These are phyloP conservation scores for Lepidocyrtoides sp. DNA, from an alignment of 2,888 invertebrate species.

Conservation along the genomic window DNA sequence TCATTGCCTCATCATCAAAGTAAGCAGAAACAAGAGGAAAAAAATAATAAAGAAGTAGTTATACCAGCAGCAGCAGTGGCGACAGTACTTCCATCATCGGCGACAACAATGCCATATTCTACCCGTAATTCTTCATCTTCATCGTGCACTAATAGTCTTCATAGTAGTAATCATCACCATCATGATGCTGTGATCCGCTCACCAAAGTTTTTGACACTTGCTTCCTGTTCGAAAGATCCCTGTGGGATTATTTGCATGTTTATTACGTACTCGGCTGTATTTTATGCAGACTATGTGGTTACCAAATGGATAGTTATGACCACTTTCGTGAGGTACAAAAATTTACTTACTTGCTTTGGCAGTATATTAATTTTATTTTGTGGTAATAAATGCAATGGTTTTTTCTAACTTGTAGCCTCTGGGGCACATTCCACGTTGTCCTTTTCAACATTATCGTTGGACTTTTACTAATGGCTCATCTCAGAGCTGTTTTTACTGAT, in stretches of 20 bases:
- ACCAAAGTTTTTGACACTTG: slow-evolving; percentile 68
- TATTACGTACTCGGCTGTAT: slow-evolving; percentile 92
- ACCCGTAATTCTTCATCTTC: not conserved
- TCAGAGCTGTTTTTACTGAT: slow-evolving; percentile 95
- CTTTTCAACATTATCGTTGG: slow-evolving; percentile 93
- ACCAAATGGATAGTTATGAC: slow-evolving; percentile 94
- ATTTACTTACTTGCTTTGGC: slow-evolving; percentile 20
- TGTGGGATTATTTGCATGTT: slow-evolving; percentile 94
- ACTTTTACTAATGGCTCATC: slow-evolving; percentile 87
- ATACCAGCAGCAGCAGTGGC: not conserved
- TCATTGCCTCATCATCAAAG: not conserved
- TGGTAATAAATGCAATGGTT: not conserved
- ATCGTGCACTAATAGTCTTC: slow-evolving; percentile 19
- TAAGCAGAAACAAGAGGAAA: not conserved
- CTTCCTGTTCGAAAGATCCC: slow-evolving; percentile 93
- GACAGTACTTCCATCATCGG: too few species aligned
- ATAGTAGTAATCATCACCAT: slow-evolving; percentile 1
- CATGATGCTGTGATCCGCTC: slow-evolving; percentile 61
- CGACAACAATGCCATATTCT: slow-evolving; percentile 57
- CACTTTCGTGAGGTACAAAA: slow-evolving; percentile 93
- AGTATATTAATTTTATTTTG: not conserved
- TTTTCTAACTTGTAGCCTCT: slow-evolving; percentile 91
- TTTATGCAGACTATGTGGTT: slow-evolving; percentile 96
- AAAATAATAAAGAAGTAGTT: too few species aligned
- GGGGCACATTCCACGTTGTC: slow-evolving; percentile 93